These are phyloP conservation scores for Ictalurus punctatus DNA, from an alignment of 2,113 vertebrate genomes.

Conservation along the genomic window DNA sequence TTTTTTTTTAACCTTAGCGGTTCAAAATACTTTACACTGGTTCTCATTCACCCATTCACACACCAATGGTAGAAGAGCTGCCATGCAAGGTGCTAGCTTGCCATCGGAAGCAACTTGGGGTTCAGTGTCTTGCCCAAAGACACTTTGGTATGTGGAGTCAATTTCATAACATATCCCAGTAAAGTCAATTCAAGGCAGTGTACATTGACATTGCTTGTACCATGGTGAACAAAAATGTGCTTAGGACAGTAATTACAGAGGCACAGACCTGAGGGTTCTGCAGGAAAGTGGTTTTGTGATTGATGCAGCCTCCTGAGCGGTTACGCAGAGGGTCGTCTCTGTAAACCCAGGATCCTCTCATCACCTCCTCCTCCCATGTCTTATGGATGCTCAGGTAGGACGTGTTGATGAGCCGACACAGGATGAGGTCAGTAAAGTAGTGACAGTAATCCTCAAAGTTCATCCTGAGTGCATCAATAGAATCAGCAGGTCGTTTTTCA, in stretches of 20 bases:
- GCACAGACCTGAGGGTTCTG: constrained; percentile 89
- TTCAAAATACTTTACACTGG: no score
- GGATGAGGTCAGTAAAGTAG: constrained; percentile 90
- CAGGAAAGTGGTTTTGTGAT: constrained; percentile 86
- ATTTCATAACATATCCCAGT: neutral
- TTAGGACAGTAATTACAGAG: neutral
- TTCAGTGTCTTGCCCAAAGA: no score
- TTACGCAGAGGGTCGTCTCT: constrained; percentile 78
- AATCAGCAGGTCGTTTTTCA: constrained; percentile 8
- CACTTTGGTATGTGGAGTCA: no score
- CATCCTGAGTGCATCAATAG: constrained; percentile 57
- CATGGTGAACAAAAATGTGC: neutral
- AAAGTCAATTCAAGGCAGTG: neutral
- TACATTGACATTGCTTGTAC: neutral
- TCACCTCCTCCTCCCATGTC: constrained; percentile 90
- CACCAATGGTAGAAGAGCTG: no score
- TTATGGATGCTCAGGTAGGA: constrained; percentile 94
- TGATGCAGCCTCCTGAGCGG: constrained; percentile 87
- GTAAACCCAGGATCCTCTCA: constrained; percentile 75
- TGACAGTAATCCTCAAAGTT: constrained; percentile 87
- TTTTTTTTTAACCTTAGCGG: no score
- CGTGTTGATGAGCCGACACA: constrained; percentile 93
- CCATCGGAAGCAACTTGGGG: no score
- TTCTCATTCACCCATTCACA: no score
- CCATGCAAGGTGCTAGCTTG: no score